phyloP scores from a whole-genome alignment of 2,113 vertebrate genomes.

The Eupsittula cactorum region DNA sequence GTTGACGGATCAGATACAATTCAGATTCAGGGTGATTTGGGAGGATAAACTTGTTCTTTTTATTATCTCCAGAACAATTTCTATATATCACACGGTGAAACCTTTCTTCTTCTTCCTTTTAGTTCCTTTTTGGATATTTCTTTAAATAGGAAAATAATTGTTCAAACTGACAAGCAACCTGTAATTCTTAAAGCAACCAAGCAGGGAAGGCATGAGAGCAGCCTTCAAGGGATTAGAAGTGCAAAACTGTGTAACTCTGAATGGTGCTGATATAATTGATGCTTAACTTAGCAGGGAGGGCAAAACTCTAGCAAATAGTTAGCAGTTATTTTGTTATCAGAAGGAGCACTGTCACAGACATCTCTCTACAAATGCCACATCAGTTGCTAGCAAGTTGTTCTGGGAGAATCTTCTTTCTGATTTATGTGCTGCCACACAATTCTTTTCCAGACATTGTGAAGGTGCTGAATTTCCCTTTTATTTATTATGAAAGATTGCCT shows the following conservation, averaged over 20 bases:
- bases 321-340: constrained; percentile 5
- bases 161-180: constrained; percentile 13
- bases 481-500: background rate
- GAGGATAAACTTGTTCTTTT: background rate
- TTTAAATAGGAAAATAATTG: constrained; percentile 17
- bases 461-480: background rate
- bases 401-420: constrained; percentile 13
- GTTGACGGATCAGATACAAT: background rate
- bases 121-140: background rate
- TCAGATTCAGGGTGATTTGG: background rate
- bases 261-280: constrained; percentile 26
- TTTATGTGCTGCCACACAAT: background rate
- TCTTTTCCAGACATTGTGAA: background rate
- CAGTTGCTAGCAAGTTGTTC: constrained; percentile 48
- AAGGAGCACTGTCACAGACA: background rate
- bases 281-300: background rate
- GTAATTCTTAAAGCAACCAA: background rate
- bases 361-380: constrained; percentile 13
- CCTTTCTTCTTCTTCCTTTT: background rate
- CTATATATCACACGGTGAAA: background rate
- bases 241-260: constrained; percentile 5
- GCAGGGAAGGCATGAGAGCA: constrained; percentile 6
- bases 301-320: constrained; percentile 10
- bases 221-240: constrained; percentile 5
- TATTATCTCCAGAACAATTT: background rate